These are phyloP conservation scores for Phrynosoma blainvillii DNA, from an alignment of 2,113 vertebrate genomes.

Conservation along the genomic window DNA sequence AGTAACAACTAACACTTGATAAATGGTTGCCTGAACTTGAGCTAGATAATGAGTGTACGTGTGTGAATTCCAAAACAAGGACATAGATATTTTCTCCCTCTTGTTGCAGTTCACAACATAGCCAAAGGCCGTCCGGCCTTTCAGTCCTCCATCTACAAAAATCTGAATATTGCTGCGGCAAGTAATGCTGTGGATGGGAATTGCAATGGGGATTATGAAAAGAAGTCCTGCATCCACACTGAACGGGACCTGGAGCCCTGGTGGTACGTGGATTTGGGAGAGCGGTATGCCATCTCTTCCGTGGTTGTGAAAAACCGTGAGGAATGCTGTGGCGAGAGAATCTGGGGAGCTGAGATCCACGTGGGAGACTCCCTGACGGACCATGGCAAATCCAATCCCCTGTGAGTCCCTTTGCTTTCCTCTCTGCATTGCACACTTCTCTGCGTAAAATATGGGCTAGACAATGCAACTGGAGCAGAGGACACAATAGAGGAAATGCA, in stretches of 20 bases:
- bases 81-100: too few species aligned
- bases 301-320: conserved; percentile 34
- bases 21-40: too few species aligned
- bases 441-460: not conserved
- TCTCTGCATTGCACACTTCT: too few species aligned
- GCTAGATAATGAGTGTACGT: too few species aligned
- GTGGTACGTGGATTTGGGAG: conserved; percentile 53
- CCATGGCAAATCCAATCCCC: not conserved
- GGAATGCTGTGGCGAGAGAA: conserved; percentile 24
- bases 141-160: not conserved
- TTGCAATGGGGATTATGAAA: not conserved
- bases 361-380: not conserved
- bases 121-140: not conserved
- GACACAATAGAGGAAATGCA: too few species aligned
- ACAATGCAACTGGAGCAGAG: too few species aligned
- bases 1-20: too few species aligned
- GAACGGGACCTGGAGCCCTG: not conserved
- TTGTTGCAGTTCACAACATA: not conserved
- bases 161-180: rapidly evolving
- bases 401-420: not conserved
- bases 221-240: conserved; percentile 4
- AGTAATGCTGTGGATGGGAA: not conserved
- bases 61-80: too few species aligned
- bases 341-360: conserved; percentile 31
- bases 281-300: not conserved